phyloP scores from a whole-genome alignment of 2,113 vertebrate genomes.

The Myxocyprinus asiaticus region DNA sequence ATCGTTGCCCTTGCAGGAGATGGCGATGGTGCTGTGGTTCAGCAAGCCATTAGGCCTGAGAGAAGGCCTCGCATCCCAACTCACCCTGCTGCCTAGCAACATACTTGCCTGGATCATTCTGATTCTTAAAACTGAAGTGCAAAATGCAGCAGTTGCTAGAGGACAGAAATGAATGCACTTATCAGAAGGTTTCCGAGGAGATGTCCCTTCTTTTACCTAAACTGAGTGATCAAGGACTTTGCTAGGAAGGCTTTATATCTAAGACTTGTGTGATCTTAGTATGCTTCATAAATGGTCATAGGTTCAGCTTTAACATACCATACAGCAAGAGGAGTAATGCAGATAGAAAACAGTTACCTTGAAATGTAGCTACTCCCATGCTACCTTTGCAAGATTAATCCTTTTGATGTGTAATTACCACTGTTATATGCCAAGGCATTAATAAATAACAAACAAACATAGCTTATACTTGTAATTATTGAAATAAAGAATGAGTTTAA shows the following conservation, averaged over 20 bases:
- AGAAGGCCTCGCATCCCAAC: background rate
- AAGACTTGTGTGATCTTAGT: constrained; percentile 10
- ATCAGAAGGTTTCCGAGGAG: background rate
- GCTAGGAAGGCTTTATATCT: background rate
- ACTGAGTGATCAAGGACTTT: background rate
- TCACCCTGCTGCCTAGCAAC: constrained; percentile 48
- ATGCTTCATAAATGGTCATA: background rate
- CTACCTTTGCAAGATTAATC: background rate
- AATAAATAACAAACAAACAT: background rate
- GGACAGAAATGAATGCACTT: background rate
- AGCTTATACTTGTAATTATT: background rate
- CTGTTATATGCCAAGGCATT: background rate
- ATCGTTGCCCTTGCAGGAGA: constrained; percentile 73
- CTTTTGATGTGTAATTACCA: background rate
- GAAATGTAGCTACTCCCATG: background rate
- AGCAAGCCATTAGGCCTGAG: constrained; percentile 41
- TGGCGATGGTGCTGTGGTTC: constrained; percentile 71
- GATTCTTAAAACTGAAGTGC: constrained; percentile 8
- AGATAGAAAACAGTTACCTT: constrained; percentile 10
- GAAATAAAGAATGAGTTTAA: background rate
- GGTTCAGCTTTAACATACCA: background rate
- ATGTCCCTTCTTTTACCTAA: background rate
- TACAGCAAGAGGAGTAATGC: background rate
- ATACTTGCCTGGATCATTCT: background rate
- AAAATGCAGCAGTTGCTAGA: constrained; percentile 9